Conservation (phyloP, 2,113 vertebrate species). For the Caranx ignobilis region DNA sequence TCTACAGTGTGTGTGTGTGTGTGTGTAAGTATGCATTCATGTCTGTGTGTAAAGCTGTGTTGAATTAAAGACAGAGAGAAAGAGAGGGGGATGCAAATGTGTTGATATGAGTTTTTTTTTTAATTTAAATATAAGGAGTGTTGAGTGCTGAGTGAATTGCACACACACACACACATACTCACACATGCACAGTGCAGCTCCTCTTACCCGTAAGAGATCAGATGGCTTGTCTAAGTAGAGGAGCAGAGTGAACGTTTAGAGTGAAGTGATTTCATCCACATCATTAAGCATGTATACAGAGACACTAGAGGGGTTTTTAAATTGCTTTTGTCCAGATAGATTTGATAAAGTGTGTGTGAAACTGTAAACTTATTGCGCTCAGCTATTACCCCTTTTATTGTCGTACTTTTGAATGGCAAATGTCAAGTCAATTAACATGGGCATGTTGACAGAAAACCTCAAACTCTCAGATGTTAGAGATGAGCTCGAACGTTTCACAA, state of each 20-base stretch:
- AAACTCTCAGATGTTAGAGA: background rate
- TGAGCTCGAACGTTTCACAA: background rate
- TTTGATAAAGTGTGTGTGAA: conserved; percentile 18
- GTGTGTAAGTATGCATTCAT: background rate
- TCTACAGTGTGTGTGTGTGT: conserved; percentile 6
- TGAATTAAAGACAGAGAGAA: conserved; percentile 5
- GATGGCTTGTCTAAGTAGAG: background rate
- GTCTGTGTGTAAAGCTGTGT: background rate
- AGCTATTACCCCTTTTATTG: conserved; percentile 6
- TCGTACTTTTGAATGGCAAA: conserved; percentile 2
- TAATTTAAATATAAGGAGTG: conserved; percentile 43
- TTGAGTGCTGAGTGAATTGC: conserved; percentile 28
- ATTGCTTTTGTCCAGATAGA: conserved; percentile 24
- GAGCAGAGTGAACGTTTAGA: conserved; percentile 12
- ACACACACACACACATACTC: background rate
- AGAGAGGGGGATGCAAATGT: conserved; percentile 17
- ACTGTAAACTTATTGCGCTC: conserved; percentile 5
- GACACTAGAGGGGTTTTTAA: conserved; percentile 20
- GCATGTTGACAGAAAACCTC: background rate
- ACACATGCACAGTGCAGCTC: conserved; percentile 1
- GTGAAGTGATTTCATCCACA: conserved; percentile 43
- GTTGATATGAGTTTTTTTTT: conserved; percentile 40
- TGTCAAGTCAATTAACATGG: background rate
- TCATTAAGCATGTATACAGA: conserved; percentile 33
- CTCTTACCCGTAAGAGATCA: conserved; percentile 37